Evolutionary conservation across 2,797 vertebrate species (phyloP).

Genomic region (Cichlasoma orientale): DNA sequence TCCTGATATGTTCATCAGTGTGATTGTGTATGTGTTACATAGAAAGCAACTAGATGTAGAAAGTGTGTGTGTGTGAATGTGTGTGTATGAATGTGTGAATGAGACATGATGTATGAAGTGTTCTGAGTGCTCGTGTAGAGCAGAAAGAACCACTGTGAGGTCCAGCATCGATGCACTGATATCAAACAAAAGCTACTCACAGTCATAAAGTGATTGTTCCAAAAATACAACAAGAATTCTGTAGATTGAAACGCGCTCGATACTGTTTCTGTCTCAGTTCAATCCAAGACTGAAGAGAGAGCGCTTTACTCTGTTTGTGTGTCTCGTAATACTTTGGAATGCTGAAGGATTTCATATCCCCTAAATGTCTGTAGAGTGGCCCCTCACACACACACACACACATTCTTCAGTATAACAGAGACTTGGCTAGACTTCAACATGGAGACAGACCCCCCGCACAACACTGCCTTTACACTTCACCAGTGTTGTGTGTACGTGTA

Average conservation of each 20-base stretch:
- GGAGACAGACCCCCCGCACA: conserved; percentile 49
- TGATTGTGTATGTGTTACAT: too few relatives aligned
- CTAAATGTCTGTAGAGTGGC: conserved; percentile 43
- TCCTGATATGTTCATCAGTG: too few relatives aligned
- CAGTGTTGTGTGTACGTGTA: conserved; percentile 6
- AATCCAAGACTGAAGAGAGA: too few relatives aligned
- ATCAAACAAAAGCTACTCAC: too few relatives aligned
- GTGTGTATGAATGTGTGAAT: not conserved
- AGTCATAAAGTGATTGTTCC: too few relatives aligned
- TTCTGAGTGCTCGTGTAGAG: too few relatives aligned
- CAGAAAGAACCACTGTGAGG: too few relatives aligned
- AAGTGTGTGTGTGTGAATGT: not conserved
- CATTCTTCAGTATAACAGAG: conserved; percentile 19
- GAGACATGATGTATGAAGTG: too few relatives aligned
- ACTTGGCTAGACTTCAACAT: conserved; percentile 52
- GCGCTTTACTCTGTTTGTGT: not conserved
- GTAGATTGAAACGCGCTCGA: not conserved
- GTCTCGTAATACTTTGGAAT: conserved; percentile 64
- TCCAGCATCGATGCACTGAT: too few relatives aligned
- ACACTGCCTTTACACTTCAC: conserved; percentile 31
- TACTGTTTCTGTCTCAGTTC: not conserved
- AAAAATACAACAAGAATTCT: too few relatives aligned
- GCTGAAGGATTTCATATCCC: conserved; percentile 46
- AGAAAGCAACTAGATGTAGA: too few relatives aligned
- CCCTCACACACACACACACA: conserved; percentile 32